These are phyloP conservation scores for Bibio marci DNA, from an alignment of 2,888 invertebrate species.

Conservation along the genomic window DNA sequence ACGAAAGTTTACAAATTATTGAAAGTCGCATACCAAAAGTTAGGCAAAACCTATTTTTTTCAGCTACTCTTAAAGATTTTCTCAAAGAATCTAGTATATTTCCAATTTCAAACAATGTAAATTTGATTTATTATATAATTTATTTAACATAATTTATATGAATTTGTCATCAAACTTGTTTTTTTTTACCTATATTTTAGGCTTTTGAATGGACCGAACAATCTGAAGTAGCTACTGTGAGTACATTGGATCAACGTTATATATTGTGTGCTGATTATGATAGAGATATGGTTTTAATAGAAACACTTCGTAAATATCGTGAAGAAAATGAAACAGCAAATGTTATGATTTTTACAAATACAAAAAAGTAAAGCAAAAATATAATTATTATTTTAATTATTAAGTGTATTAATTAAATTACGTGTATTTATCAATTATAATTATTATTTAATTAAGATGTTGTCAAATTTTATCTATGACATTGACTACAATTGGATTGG, in stretches of 20 bases:
- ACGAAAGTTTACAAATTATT: conserved; percentile 65
- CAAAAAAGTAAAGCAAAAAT: conserved; percentile 73
- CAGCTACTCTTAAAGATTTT: conserved; percentile 88
- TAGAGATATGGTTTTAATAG: conserved; percentile 81
- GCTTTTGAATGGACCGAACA: conserved; percentile 47
- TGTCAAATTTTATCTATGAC: conserved; percentile 85
- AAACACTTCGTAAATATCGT: conserved; percentile 59
- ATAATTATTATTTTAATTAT: conserved; percentile 5
- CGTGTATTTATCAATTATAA: conserved; percentile 4
- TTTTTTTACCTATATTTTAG: conserved; percentile 10
- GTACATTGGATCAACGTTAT: conserved; percentile 78
- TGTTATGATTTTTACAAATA: conserved; percentile 87
- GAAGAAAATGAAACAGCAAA: conserved; percentile 58
- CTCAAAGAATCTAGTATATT: conserved; percentile 47
- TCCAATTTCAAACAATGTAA: conserved; percentile 42
- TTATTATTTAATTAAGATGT: conserved; percentile 38
- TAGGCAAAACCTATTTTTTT: conserved; percentile 79
- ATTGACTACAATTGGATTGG: conserved; percentile 70
- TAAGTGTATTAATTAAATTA: neutral
- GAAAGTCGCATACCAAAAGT: conserved; percentile 56
- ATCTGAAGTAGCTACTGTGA: conserved; percentile 64
- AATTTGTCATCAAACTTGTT: too few species aligned
- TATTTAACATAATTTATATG: neutral
- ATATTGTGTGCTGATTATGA: conserved; percentile 81
- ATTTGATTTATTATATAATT: conserved; percentile 9